phyloP scores from a whole-genome alignment of 23 tunicate genomes.

The Oikopleura dioica region DNA sequence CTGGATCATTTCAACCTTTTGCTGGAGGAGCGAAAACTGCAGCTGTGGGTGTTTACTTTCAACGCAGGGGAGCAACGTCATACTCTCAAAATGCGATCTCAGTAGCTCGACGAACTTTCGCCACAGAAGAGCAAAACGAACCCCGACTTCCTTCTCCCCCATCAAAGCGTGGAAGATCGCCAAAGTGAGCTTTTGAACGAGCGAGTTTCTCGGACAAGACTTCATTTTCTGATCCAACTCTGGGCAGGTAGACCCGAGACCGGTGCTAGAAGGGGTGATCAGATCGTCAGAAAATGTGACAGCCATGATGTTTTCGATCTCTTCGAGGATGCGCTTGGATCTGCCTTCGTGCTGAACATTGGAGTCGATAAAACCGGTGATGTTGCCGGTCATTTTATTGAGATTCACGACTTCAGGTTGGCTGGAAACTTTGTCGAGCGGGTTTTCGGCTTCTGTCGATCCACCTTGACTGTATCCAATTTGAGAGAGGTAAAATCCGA shows the following conservation, averaged over 20 bases:
- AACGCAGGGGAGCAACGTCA: neutral
- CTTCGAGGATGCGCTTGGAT: neutral
- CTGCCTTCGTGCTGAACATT: neutral
- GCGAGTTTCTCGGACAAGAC: neutral
- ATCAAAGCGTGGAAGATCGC: slow-evolving; percentile 3
- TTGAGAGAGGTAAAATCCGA: neutral
- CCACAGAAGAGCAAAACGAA: neutral
- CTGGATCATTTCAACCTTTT: slow-evolving; percentile 5
- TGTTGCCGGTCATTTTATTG: neutral
- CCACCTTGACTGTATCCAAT: neutral
- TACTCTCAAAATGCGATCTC: neutral
- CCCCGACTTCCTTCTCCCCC: neutral
- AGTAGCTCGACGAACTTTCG: neutral
- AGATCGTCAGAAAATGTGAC: neutral
- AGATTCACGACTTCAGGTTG: neutral
- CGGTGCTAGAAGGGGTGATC: neutral
- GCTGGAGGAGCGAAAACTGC: slow-evolving; percentile 4
- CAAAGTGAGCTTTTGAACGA: neutral
- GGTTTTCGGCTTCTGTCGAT: neutral
- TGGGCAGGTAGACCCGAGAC: neutral
- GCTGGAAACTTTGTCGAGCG: neutral
- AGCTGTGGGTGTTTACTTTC: slow-evolving; percentile 2
- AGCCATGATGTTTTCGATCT: neutral
- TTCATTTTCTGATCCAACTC: neutral
- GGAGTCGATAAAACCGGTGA: neutral